phyloP scores from a whole-genome alignment of 37 sponge, comb jelly and placozoan species.

The Spongia lamella region DNA sequence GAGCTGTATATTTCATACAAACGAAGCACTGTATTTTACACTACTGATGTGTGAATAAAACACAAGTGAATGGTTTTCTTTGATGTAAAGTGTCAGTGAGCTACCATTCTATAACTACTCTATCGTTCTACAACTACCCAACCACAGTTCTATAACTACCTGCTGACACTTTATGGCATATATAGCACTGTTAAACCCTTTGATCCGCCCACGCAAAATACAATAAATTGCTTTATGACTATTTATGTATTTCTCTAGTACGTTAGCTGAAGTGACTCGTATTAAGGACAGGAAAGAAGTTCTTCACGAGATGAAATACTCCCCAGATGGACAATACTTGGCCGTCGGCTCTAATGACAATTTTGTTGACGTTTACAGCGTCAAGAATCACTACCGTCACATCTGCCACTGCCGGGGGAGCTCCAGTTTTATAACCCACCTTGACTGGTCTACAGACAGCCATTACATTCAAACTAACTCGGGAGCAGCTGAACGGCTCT shows the following conservation, averaged over 20 bases:
- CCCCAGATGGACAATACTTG: slow-evolving; percentile 85
- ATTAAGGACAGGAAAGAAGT: slow-evolving; percentile 85
- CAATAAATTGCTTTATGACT: too few relatives aligned
- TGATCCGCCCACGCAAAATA: too few relatives aligned
- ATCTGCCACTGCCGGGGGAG: slow-evolving; percentile 74
- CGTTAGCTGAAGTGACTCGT: slow-evolving; percentile 45
- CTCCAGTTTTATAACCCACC: slow-evolving; percentile 95
- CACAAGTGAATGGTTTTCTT: too few relatives aligned
- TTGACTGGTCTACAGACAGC: slow-evolving; percentile 92
- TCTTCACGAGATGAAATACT: slow-evolving; percentile 94
- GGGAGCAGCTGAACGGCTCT: slow-evolving; percentile 88
- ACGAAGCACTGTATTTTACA: too few relatives aligned
- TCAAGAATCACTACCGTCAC: slow-evolving; percentile 61
- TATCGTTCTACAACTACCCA: too few relatives aligned
- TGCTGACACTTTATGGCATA: too few relatives aligned
- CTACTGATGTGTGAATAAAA: too few relatives aligned
- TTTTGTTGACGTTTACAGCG: slow-evolving; percentile 88
- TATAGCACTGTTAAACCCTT: too few relatives aligned
- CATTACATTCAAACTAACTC: slow-evolving; percentile 88
- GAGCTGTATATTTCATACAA: too few relatives aligned
- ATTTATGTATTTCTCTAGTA: slow-evolving; percentile 52
- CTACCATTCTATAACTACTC: too few relatives aligned
- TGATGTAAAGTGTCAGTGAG: too few relatives aligned
- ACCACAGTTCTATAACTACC: too few relatives aligned
- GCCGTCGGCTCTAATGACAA: slow-evolving; percentile 98